Evolutionary conservation across 2,888 invertebrate genomes (phyloP).

Genomic region (Drosophila birchii): DNA sequence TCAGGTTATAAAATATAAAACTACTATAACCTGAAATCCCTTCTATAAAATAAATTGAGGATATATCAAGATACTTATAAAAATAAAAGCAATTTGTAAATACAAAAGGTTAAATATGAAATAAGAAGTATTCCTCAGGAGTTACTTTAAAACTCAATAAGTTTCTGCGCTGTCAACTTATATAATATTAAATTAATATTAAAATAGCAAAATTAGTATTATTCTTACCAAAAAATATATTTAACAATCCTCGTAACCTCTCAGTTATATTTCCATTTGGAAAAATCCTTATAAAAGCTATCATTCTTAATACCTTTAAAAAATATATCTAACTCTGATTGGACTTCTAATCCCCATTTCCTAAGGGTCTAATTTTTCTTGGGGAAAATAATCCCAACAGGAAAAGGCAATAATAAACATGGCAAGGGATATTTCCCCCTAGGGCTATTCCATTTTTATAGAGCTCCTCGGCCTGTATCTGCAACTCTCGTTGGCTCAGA

Average conservation of each 20-base stretch:
- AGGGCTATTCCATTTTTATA: constrained; percentile 36
- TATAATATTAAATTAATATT: background rate
- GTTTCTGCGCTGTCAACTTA: background rate
- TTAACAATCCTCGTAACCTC: background rate
- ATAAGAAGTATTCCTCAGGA: background rate
- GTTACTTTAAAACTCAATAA: background rate
- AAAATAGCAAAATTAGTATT: background rate
- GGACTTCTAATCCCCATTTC: constrained; percentile 18
- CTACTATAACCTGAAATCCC: too few species aligned
- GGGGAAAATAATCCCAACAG: constrained; percentile 20
- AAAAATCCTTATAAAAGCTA: constrained; percentile 1
- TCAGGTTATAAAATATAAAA: background rate
- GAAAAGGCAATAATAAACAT: constrained; percentile 34
- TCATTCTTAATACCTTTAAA: background rate
- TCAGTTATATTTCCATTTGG: background rate
- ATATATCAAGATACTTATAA: too few species aligned
- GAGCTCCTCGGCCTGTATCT: constrained; percentile 15
- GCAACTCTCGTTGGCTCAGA: background rate
- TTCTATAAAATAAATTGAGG: too few species aligned
- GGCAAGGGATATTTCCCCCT: constrained; percentile 35
- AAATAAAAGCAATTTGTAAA: too few species aligned
- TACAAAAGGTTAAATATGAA: too few species aligned
- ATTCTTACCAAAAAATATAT: background rate
- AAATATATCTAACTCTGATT: constrained; percentile 4
- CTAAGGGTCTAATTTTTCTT: constrained; percentile 18